A percentile compares a stretch with the other conserved stretches of the same genome.
Evolutionary conservation across 2,888 invertebrate genomes (phyloP).

Genomic region (Polietes domitor): DNA sequence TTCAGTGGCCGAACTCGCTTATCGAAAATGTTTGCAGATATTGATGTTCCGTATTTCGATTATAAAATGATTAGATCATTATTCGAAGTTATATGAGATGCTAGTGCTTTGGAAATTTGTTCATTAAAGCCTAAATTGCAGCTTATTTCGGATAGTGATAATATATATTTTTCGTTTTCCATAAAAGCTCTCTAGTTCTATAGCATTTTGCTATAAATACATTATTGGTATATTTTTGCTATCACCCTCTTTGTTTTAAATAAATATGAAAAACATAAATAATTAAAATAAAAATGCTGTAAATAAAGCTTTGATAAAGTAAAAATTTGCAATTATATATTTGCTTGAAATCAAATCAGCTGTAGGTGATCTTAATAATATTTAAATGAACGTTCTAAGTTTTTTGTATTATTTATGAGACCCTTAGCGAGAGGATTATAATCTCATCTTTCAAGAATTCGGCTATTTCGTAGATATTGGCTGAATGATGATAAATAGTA

Average conservation of each 20-base stretch:
- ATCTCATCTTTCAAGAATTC: too few species aligned
- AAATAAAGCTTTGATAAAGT: not conserved
- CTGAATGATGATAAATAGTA: too few species aligned
- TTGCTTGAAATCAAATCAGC: too few species aligned
- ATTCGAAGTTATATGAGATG: not conserved
- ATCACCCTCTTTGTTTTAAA: slow-evolving; percentile 3
- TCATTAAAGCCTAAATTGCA: not conserved
- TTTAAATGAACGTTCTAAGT: too few species aligned
- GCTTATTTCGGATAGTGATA: not conserved
- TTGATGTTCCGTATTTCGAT: not conserved
- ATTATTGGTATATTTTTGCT: not conserved
- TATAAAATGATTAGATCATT: not conserved
- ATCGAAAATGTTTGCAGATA: not conserved
- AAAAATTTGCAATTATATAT: too few species aligned
- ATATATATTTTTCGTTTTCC: not conserved
- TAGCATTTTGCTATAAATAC: not conserved
- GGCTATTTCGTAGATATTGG: too few species aligned
- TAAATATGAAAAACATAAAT: not conserved
- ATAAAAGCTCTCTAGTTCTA: not conserved
- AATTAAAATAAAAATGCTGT: not conserved
- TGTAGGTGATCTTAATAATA: too few species aligned
- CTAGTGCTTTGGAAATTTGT: not conserved
- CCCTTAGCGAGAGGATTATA: too few species aligned
- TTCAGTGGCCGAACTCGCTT: not conserved
- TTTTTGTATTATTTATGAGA: too few species aligned